Base-by-base conservation (phyloP, 2,797 vertebrate species). In the Peromyscus nudipes region DNA sequence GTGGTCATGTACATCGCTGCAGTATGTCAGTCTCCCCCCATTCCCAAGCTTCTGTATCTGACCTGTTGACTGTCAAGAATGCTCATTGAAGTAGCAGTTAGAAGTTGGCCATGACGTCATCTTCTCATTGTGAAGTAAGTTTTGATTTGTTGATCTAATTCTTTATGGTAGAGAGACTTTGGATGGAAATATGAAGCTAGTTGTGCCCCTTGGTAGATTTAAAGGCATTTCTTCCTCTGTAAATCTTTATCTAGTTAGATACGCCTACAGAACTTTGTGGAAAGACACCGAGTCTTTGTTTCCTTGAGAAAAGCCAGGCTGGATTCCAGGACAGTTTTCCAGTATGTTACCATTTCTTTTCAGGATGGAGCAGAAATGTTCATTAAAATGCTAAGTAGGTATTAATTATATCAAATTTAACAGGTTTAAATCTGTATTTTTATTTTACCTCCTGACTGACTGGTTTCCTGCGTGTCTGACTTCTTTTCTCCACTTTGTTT, bases 31-130 rank as follows among this genome's bases (percentile, higher is more conserved):
- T 93, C 85, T 65, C 80, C 86, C 65, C 89, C 95, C 69, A n/a
- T 82, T 89, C 65, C 46, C 87, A 64, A 84, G 27, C 69, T 90
- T 96, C 62, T n/a, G 7, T 96, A 65, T 65, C 60, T 92, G 62
- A 89, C 23, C 81, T 89, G 43, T 80, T 69, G 34, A 79, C 55
- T 94, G 29, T 75, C 86, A 88, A 60, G 67, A 87, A 40, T 55
- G 46, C 8, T 55, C 49, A 37, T 10, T 71, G 13, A 55, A 69
- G 34, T 69, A 37, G 67, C 65, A 37, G 49, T 37, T 37, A 71
- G n/a, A 71, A 87, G n/a, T 57, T 73, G 65, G 12, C 43, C 34
- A 16, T 73, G 85, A 37, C n/a, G 29, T 73, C 49, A 71, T 87
- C 46, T 71, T 69, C 19, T 85, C 83, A 25, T 23, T 49, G 13